Conservation (phyloP, 1,140 invertebrate species). For the Stenopsyche tienmushanensis region DNA sequence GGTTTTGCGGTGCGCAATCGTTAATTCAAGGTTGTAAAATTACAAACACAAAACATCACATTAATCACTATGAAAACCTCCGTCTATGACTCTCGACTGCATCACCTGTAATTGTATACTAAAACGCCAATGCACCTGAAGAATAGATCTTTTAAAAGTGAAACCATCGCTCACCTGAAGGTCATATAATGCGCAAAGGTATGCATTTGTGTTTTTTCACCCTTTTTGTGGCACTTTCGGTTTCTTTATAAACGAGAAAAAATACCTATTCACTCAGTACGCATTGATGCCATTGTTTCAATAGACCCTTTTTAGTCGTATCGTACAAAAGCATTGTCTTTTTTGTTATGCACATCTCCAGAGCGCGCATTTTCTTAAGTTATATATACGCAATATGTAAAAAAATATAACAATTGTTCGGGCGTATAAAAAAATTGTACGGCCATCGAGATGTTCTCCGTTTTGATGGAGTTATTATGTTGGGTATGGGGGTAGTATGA, state of each 20-base stretch:
- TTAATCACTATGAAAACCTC: constrained; percentile 32
- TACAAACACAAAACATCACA: constrained; percentile 31
- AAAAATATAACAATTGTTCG: constrained; percentile 1
- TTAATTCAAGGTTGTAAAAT: constrained; percentile 33
- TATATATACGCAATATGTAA: too few species aligned
- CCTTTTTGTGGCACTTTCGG: constrained; percentile 36
- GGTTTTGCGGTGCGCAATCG: too few species aligned
- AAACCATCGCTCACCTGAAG: constrained; percentile 33
- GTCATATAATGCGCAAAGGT: too few species aligned
- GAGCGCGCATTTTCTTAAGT: constrained; percentile 14
- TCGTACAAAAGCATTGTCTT: constrained; percentile 10
- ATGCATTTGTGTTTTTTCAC: constrained; percentile 6
- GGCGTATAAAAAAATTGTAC: background rate
- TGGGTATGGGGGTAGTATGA: background rate
- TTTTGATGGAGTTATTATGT: constrained; percentile 6
- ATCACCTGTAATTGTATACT: constrained; percentile 37
- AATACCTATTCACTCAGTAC: too few species aligned
- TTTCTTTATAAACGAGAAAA: constrained; percentile 33
- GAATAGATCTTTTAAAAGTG: constrained; percentile 30
- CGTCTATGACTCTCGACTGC: constrained; percentile 12
- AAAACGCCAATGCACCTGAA: constrained; percentile 29
- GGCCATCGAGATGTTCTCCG: background rate
- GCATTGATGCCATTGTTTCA: too few species aligned
- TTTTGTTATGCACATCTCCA: constrained; percentile 15
- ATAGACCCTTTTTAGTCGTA: constrained; percentile 5